Evolutionary conservation across 2,888 invertebrate genomes (phyloP), one percentile per base, ranked within the genome.

Genomic region (Cryptocephalus primarius): DNA sequence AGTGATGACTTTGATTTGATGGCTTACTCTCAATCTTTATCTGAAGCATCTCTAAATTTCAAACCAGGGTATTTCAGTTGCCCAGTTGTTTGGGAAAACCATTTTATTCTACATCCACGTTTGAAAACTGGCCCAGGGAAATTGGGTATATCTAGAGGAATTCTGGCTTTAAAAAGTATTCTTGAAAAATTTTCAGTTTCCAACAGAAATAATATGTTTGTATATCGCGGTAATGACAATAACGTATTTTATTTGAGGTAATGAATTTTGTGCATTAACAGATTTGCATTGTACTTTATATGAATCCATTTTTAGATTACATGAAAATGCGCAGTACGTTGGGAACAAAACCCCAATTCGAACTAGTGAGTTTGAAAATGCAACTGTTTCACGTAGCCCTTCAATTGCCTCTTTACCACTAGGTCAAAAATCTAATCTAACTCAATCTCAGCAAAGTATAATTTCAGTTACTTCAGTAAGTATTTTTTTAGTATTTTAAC

Each of bases 121-220:
- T 69, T 88, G 32, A 82, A 83, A 65, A 78, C 76, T 1, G 78
- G 79, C 0, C 75, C 76, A 34, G 77, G 77, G 34, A 76, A 77
- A 58, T 74, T 76, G 0, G 76, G 77, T 1, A 66, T 78, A n/a
- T 78, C 77, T 0, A 68, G 78, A 39, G 80, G 80, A n/a, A 76
- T 79, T 39, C 74, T 78, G 62, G 82, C 81, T 3, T 67, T 86
- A 42, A 75, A 79, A 54, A 75, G 76, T 12, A 79, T 83, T 8
- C 69, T 87, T 32, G 80, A 79, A 58, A 76, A 81, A 47, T 82
- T 86, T 59, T 79, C 81, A 2, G 85, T 86, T 1, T 76, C 74
- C 54, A 86, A 87, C 60, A 72, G 85, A 38, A 78, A 72, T 53
- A 85, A 86, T 64, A 83, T 86, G 84, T 86, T 84, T 68, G 85